These are phyloP conservation scores for Chiloscyllium punctatum DNA, from an alignment of 2,797 vertebrate species.

Conservation along the genomic window DNA sequence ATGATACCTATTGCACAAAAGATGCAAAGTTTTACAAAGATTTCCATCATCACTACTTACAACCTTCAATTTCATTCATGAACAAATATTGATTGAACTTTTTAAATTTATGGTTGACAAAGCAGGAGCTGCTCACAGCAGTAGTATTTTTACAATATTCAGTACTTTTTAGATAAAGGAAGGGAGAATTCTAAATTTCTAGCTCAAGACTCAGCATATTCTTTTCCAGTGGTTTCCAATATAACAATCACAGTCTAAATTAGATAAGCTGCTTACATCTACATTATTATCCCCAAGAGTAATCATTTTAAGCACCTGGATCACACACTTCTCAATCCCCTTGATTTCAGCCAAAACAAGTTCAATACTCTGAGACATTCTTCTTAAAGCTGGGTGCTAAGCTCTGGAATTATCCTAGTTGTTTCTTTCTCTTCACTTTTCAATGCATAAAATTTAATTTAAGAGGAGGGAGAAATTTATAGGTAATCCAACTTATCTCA, in stretches of 20 bases:
- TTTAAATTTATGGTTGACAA: background rate
- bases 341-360: background rate
- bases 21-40: background rate
- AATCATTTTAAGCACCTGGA: background rate
- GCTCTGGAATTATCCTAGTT: background rate
- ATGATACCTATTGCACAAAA: background rate
- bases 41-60: background rate
- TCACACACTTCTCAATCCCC: background rate
- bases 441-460: conserved; percentile 3
- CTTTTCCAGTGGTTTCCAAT: background rate
- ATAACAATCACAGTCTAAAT: background rate
- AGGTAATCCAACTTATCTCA: background rate
- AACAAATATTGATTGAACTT: background rate
- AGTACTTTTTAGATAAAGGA: background rate
- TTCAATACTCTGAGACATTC: background rate
- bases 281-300: background rate
- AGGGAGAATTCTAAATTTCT: background rate
- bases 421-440: background rate
- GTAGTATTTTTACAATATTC: background rate
- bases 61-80: background rate
- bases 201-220: background rate
- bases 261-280: background rate
- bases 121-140: background rate
- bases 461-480: background rate
- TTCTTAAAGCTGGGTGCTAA: background rate